Evolutionary conservation across 2,797 vertebrate genomes (phyloP).

Genomic region (Hoplostethus atlanticus): DNA sequence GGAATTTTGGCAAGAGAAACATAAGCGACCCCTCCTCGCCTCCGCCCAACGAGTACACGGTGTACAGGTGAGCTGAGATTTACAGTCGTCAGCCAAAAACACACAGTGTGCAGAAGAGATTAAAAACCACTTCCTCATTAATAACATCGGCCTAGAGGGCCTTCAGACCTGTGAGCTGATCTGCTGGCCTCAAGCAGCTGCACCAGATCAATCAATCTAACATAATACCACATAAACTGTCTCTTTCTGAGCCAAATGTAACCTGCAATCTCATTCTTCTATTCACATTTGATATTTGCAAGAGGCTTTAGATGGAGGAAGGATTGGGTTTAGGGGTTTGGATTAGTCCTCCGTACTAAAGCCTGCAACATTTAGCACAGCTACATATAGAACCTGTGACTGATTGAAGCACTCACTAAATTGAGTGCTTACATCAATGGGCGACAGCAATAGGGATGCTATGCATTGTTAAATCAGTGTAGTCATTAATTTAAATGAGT

Average conservation of each 20-base stretch:
- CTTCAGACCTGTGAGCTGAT: background rate
- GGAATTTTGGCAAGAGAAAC: constrained; percentile 92
- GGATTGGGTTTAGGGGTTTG: constrained; percentile 8
- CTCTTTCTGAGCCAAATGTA: background rate
- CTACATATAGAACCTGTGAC: constrained; percentile 11
- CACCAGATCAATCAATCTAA: background rate
- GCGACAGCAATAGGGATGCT: background rate
- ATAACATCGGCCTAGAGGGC: background rate
- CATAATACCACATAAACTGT: background rate
- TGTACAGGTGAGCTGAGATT: constrained; percentile 88
- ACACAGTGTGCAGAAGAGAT: background rate
- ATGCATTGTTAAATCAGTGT: constrained; percentile 21
- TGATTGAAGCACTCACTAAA: constrained; percentile 44
- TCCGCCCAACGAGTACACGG: constrained; percentile 89
- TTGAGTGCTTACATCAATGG: constrained; percentile 15
- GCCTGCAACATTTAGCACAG: constrained; percentile 2
- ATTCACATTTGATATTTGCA: constrained; percentile 20
- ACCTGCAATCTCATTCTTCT: constrained; percentile 20
- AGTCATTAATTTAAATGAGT: background rate
- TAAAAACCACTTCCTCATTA: background rate
- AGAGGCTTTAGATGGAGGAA: constrained; percentile 12
- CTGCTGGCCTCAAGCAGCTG: background rate
- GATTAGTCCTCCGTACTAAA: constrained; percentile 28
- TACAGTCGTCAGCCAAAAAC: background rate
- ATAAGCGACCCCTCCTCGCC: constrained; percentile 85